These are phyloP conservation scores for Glareola pratincola DNA, from an alignment of 2,113 vertebrate genomes.

Conservation along the genomic window DNA sequence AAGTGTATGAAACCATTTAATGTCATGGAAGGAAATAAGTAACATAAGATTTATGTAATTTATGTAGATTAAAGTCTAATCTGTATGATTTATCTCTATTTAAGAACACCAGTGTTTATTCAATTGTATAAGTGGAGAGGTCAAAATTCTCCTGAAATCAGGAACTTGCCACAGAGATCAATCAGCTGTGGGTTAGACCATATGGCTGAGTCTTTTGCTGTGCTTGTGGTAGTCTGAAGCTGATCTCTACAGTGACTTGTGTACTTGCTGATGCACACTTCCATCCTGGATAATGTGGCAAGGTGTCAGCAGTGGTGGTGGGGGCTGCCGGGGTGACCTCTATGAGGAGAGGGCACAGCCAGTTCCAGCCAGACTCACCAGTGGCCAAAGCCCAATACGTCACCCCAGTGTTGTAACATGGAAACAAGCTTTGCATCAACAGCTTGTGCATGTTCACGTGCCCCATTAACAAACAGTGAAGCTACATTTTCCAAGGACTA, in stretches of 20 bases:
- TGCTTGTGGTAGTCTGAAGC: not conserved
- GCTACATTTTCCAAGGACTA: not conserved
- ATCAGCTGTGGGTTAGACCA: not conserved
- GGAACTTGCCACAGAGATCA: not conserved
- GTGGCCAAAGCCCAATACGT: not conserved
- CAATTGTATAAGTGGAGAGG: not conserved
- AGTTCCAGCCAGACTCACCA: fast-evolving
- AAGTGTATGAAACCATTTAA: not conserved
- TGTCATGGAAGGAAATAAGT: not conserved
- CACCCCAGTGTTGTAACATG: too few species aligned
- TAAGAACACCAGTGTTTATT: not conserved
- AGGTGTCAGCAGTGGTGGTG: fast-evolving
- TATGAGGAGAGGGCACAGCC: not conserved
- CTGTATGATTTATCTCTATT: not conserved
- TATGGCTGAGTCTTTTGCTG: not conserved
- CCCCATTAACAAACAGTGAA: not conserved
- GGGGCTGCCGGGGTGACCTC: not conserved
- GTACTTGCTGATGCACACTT: not conserved
- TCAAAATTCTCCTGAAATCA: not conserved
- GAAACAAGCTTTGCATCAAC: not conserved
- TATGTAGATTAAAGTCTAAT: not conserved
- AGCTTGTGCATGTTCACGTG: not conserved
- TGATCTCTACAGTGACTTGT: not conserved
- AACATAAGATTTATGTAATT: not conserved
- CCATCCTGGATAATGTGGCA: not conserved